Percentiles rank a stretch among this genome's conserved stretches.
Evolutionary conservation across 2,888 invertebrate genomes (phyloP).

Genomic region (Metallyticus violacea): DNA sequence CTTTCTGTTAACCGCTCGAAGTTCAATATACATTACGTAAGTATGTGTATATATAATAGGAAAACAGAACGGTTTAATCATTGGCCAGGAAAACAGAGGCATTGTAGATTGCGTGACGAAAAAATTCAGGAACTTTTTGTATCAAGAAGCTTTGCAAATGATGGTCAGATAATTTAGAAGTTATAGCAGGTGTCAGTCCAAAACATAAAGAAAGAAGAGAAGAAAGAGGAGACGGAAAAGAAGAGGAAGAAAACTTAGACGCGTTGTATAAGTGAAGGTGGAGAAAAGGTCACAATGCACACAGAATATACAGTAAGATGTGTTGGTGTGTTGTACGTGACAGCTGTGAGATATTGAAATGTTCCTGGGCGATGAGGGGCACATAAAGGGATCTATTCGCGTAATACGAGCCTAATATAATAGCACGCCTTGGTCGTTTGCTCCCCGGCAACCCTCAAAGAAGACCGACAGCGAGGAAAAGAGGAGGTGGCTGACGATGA

Average conservation of each 20-base stretch:
- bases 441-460: neutral
- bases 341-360: neutral
- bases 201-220: neutral
- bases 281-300: neutral
- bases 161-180: too few relatives aligned
- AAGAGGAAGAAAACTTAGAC: neutral
- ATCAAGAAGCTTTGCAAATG: neutral
- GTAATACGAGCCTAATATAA: neutral
- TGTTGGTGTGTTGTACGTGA: neutral
- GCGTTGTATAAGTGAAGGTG: neutral
- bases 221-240: neutral
- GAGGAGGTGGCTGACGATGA: neutral
- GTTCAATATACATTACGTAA: too few relatives aligned
- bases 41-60: too few relatives aligned
- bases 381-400: neutral
- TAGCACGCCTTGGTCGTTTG: neutral
- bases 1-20: too few relatives aligned
- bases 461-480: neutral
- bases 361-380: neutral
- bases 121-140: too few relatives aligned
- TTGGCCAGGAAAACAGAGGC: too few relatives aligned
- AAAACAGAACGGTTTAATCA: too few relatives aligned
- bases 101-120: too few relatives aligned
- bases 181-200: too few relatives aligned
- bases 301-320: neutral